Evolutionary conservation across 2,797 vertebrate genomes (phyloP), one percentile per base, ranked within the genome.

Genomic region (Rhinichthys osculus): DNA sequence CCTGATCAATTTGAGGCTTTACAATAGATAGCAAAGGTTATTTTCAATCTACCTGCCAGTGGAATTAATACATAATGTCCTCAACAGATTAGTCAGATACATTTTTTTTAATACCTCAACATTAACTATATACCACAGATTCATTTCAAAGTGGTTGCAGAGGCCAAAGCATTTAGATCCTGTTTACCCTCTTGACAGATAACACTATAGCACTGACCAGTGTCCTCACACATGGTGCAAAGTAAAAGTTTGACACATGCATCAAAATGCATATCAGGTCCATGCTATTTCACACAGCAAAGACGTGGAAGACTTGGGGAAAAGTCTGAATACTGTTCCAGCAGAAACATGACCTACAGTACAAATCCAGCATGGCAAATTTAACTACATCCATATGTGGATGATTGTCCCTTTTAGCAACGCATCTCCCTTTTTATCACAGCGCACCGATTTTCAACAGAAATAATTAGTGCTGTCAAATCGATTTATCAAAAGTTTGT

Each of bases 351-450:
- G 52, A 70, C 59, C 19, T n/a, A 79, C 54, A 66, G 59, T 64
- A 50, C 71, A 79, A 77, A 47, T 80, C 38, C 40, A 72, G 62
- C 78, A 27, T 70, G 57, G 19, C 1, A 74, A 44, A 23, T 71
- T 33, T 38, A 77, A 70, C 67, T 47, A 54, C 64, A 89, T 84
- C 70, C 87, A 54, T 74, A 1, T 21, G 70, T 83, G 87, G 87
- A 86, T 3, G 71, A 90, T 66, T 84, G 87, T 92, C 91, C 85
- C 88, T 87, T 86, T 90, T 33, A 88, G 23, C 19, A 54, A 40
- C 10, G 8, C 9, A 17, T 47, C 89, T 92, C 92, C 90, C 90
- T 93, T 91, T 91, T 87, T 9, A 47, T 33, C 86, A 84, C 50
- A 76, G n/a, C 30, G n/a, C 66, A 85, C 6, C 83, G 38, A 80